Base-by-base conservation (phyloP, 2,113 vertebrate species). In the Corapipo altera region DNA sequence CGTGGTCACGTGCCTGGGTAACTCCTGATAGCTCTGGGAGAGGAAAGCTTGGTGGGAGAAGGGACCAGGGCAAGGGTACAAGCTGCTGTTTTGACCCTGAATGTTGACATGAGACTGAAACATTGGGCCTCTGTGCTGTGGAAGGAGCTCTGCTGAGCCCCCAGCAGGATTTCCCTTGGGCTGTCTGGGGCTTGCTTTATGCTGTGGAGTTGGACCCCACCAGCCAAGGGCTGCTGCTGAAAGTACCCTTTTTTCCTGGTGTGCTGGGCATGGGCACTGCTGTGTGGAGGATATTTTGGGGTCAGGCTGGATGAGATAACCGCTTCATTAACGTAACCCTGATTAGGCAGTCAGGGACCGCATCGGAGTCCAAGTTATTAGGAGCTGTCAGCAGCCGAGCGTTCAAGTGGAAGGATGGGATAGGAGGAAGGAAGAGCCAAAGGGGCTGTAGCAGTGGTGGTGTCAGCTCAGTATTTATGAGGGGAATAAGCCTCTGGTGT, bases 381-480 rank as follows among this genome's bases (percentile, higher is more conserved):
- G 92, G 78, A 96, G 73, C 97, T 97, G 96, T 94, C 97, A 91
- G 94, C 94, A 96, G 81, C 94, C 19, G 1, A 95, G 94, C 85
- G 0, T 94, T 97, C 93, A 94, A 89, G 91, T 96, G 96, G 85
- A 83, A 86, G 93, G 77, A 86, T 93, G 91, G 70, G 65, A 93
- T 90, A 95, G 17, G 71, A 87, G 88, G 89, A 89, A 93, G 95
- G 75, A 85, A 85, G 91, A 97, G 97, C 96, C 95, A 88, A 93
- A 92, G 95, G 95, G 93, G 67, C 96, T 85, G 37, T 88, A 57
- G 75, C 91, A 78, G 59, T 61, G 76, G 75, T 64, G 62, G 86
- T 96, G 96, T 91, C 95, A 96, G 85, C 80, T 94, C 92, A 48
- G 85, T 94, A 96, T 96, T 96, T 96, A 92, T 91, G 88, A 92